Conservation (phyloP, 1,140 invertebrate genomes). For the Yoshiicerus persimilis region DNA sequence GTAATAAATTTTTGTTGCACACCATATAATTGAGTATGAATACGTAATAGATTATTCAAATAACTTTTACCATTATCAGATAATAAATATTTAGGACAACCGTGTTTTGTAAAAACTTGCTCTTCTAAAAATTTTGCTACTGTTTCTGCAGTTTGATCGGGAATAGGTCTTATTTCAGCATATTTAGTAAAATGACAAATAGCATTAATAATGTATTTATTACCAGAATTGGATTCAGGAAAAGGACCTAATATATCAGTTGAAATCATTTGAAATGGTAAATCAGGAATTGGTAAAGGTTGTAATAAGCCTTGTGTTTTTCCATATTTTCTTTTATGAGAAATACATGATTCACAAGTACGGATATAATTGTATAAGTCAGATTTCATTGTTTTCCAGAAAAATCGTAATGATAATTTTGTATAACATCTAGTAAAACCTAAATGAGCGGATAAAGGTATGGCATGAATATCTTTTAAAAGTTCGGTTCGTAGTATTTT, state of each 20-base stretch:
- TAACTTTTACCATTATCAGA: not conserved
- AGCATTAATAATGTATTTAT: constrained; percentile 52
- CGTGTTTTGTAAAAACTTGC: not conserved
- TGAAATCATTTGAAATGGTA: constrained; percentile 47
- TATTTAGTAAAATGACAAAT: constrained; percentile 55
- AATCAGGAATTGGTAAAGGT: constrained; percentile 49
- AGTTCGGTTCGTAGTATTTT: not conserved
- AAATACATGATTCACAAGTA: not conserved
- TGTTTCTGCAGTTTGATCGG: constrained; percentile 52
- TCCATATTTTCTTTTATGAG: constrained; percentile 46
- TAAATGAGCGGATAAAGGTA: not conserved
- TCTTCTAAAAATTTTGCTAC: not conserved
- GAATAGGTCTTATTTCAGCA: constrained; percentile 50
- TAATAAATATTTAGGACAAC: not conserved
- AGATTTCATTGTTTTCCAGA: not conserved
- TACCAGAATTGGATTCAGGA: constrained; percentile 44
- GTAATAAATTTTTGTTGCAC: constrained; percentile 6
- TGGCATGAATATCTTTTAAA: not conserved
- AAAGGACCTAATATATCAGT: constrained; percentile 52
- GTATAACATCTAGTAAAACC: not conserved
- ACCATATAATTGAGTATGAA: not conserved
- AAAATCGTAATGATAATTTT: not conserved
- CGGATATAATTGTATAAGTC: not conserved
- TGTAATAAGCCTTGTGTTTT: constrained; percentile 48
- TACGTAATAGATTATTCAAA: not conserved